Base-by-base conservation (phyloP, 2,797 vertebrate species). In the Xerus rutilus region DNA sequence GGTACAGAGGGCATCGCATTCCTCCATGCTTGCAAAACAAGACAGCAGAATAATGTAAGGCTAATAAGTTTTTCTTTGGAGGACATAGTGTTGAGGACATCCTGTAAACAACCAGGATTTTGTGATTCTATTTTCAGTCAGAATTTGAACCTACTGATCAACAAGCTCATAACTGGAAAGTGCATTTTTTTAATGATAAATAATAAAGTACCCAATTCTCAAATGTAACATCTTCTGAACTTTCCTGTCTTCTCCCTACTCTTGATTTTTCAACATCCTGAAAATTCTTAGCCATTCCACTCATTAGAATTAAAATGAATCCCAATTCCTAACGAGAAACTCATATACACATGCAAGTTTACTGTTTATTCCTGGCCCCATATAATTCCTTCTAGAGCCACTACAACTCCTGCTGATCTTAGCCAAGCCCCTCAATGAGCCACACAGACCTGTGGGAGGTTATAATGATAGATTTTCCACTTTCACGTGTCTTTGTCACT, bases 1-100 rank as follows among this genome's bases (percentile, higher is more conserved):
- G 82, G 96, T 97, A 45, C 97, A 97, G 25, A 96, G 92, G 23
- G 94, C 77, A 3, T 97, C 95, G 15, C 96, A 97, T 83, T 97
- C 96, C 57, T 97, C 97, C 82, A 97, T 85, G 28, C 97, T 97
- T 69, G 81, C 3, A 93, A 93, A 88, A 87, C 83, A 70, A 81
- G 67, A 92, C 13, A 52, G 10, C 72, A 95, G 2, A 97, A 20
- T 3, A 77, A 9, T 17, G 72, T 72, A 52, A 1, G 1, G 18
- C 77, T 87, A 78, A 76, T 57, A 32, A 72, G 43, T 32, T n/a
- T 47, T 59, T 13, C 45, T 43, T 11, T 76, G 25, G n/a, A 73
- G 32, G n/a, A 7, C 10, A 90, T 11, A 77, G 23, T 35, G 25
- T 23, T 43, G 8, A 59, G 5, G 52, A 54, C 52, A 54, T 18